These are phyloP conservation scores for Epizoanthus fatuus DNA, from an alignment of 92 coral and sea anemone genomes.

Conservation along the genomic window DNA sequence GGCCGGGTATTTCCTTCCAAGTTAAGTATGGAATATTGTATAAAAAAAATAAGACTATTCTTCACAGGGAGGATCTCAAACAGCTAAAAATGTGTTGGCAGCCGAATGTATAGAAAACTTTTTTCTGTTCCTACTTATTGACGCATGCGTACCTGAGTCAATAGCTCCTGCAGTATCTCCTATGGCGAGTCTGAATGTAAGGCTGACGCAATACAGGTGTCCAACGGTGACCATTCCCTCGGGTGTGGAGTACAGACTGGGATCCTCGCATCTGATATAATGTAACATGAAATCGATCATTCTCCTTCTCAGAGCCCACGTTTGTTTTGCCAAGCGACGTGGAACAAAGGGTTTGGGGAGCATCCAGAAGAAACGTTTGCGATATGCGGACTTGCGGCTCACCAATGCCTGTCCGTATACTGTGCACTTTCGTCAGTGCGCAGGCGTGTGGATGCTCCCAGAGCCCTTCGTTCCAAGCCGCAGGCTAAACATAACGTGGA, in stretches of 20 bases:
- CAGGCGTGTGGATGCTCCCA: too few species aligned
- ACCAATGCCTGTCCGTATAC: too few species aligned
- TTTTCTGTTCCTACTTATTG: neutral
- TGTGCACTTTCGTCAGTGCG: too few species aligned
- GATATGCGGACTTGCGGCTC: too few species aligned
- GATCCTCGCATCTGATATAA: conserved; percentile 77
- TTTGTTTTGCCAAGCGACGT: neutral
- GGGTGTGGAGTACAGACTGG: conserved; percentile 71
- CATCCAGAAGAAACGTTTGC: too few species aligned
- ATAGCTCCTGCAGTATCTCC: conserved; percentile 81
- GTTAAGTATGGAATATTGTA: too few species aligned
- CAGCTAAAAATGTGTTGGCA: too few species aligned
- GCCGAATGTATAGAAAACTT: neutral
- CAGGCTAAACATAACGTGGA: too few species aligned
- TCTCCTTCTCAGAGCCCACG: neutral
- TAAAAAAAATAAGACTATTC: too few species aligned
- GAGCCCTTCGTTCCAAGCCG: too few species aligned
- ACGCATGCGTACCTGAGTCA: conserved; percentile 75
- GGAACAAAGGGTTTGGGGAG: neutral
- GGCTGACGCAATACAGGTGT: conserved; percentile 91
- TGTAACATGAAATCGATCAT: neutral
- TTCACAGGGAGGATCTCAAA: too few species aligned
- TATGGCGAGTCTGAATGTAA: conserved; percentile 87
- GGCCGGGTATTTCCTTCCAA: too few species aligned
- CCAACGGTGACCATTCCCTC: conserved; percentile 91